Base-by-base conservation (phyloP, 2,797 vertebrate genomes). In the Neosilurus mollespiculum region DNA sequence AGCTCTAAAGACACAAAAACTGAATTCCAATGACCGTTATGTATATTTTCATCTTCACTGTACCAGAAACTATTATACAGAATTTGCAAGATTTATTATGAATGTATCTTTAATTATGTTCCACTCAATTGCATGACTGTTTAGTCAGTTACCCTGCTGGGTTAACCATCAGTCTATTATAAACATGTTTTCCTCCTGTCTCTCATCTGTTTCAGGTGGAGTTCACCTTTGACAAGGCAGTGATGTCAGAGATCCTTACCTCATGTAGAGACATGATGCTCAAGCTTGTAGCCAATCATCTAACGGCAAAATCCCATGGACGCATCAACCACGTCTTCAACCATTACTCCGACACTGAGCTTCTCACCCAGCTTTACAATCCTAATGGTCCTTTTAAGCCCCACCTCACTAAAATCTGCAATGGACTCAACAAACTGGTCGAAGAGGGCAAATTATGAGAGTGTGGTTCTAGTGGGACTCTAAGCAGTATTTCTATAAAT, bases 281-380 rank as follows among this genome's bases (percentile, higher is more conserved):
- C 80, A 93, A 93, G 87, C 94, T 98, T 78, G 96, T 98, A 84
- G 91, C 94, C 64, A 90, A 58, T 79, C 97, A 98, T 91, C 96
- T 98, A 80, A 98, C 96, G 0, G 11, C 95, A 24, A 98, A 98
- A 88, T 98, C 97, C 1, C 96, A 96, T 0, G 93, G 93, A 0
- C 96, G 97, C 88, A 96, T 98, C 91, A 95, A 93, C 84, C 95
- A 95, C 0, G 96, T 98, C 88, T 98, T 98, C 81, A 95, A 97
- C 87, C 96, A 97, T 91, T 98, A 97, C 86, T 91, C 95, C 0
- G 90, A 98, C 90, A 88, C 87, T 0, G 93, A 95, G 54, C 93
- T 98, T 69, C 96, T 98, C 69, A 91, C 93, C 5, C 92, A 94
- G 71, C 94, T 97, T 61, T 98, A 97, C 9, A 94, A 95, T 0